Evolutionary conservation across 2,113 vertebrate genomes (phyloP), one percentile per base, ranked within the genome.

Genomic region (Meles meles): DNA sequence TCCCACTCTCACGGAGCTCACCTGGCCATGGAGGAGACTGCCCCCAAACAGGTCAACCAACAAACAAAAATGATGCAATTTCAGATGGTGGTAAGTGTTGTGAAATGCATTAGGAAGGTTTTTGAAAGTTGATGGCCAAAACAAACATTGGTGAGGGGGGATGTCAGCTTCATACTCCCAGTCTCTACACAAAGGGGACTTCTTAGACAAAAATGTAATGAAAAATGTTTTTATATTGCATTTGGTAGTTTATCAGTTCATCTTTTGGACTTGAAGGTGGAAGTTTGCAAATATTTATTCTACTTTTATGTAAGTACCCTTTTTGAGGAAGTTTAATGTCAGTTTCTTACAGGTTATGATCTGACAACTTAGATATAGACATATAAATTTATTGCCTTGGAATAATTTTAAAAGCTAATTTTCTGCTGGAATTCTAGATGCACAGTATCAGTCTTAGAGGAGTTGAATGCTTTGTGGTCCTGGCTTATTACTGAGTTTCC

Each of bases 331-430:
- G 79, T 91, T 57, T 52, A 44, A 71, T 90, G 31, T 91, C 52
- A 31, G 12, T 85, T 94, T 27, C 85, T 85, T 17, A 74, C 1
- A 63, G 69, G 93, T 87, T 57, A 69, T 83, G n/a, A 95, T 63
- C 55, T 71, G 69, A 47, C 44, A 94, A 67, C 20, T 94, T 81
- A 88, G 65, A 77, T 6, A 10, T 7, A 94, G 52, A 94, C 55
- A 94, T 76, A 59, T 55, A 39, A 81, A 47, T 17, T 67, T 87
- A 77, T 34, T 76, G 49, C 57, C 42, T 71, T 93, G 72, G 37
- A 83, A 77, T 95, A 71, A 94, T 93, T 93, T 87, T 31, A 81
- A 81, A 72, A 72, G 44, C 29, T 61, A 77, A 93, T 69, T 92
- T 82, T 88, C 27, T 27, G 29, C 87, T 96, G 74, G 52, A 79